These are phyloP conservation scores for Eospalax fontanierii DNA, from an alignment of 2,797 vertebrate species.

Conservation along the genomic window DNA sequence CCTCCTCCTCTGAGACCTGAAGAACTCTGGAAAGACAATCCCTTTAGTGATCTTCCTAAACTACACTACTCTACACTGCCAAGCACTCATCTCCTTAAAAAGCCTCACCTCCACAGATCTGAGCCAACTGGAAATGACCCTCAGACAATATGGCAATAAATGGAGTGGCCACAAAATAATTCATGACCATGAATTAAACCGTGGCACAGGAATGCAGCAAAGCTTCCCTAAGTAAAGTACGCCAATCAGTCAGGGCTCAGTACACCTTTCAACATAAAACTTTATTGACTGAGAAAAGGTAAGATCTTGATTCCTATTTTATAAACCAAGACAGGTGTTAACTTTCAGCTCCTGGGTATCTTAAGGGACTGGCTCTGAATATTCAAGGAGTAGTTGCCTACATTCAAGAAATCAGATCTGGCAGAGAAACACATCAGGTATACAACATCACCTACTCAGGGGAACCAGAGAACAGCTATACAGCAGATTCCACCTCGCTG, in stretches of 20 bases:
- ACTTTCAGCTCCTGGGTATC: neutral
- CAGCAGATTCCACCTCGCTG: neutral
- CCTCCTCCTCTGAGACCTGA: accelerated
- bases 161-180: conserved; percentile 4
- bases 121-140: conserved; percentile 15
- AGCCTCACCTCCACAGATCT: neutral
- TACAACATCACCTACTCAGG: neutral
- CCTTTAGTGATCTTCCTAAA: neutral
- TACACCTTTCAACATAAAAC: conserved; percentile 70
- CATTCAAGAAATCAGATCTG: neutral
- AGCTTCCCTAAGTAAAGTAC: conserved; percentile 65
- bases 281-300: conserved; percentile 67
- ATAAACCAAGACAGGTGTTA: conserved; percentile 51
- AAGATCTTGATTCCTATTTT: conserved; percentile 5
- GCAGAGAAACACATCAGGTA: neutral
- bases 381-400: neutral
- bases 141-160: conserved; percentile 41
- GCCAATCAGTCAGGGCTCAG: conserved; percentile 48
- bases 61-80: neutral
- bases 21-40: neutral
- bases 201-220: conserved; percentile 61
- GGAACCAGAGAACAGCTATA: neutral
- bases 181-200: conserved; percentile 41
- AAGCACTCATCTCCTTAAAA: neutral
- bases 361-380: conserved; percentile 13